Conservation (phyloP, 1,140 invertebrate species). For the Rhopalosiphum padi region DNA sequence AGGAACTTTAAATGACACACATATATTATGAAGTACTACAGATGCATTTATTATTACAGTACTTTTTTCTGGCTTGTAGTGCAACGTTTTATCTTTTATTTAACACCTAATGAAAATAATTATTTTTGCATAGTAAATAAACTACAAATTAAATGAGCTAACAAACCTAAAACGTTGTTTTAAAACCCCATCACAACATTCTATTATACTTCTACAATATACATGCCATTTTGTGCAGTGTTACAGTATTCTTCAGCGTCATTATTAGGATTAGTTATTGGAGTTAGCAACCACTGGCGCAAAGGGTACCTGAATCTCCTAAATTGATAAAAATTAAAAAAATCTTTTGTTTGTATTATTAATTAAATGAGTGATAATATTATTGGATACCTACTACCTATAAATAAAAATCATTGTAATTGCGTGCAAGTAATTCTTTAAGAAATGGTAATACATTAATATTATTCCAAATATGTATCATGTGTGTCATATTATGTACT, state of each 20-base stretch:
- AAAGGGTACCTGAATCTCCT: constrained; percentile 59
- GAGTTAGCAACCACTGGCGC: constrained; percentile 34
- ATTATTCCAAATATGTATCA: background rate
- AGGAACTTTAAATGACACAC: background rate
- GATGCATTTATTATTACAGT: background rate
- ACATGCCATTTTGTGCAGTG: constrained; percentile 59
- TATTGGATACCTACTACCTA: background rate
- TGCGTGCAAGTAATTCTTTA: background rate
- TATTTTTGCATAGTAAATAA: background rate
- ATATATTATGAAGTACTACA: constrained; percentile 3
- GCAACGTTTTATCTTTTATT: background rate
- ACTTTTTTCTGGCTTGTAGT: background rate
- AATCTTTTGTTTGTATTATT: background rate
- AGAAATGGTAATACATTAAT: background rate
- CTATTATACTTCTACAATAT: constrained; percentile 62
- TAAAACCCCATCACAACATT: constrained; percentile 60
- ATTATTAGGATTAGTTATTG: constrained; percentile 24
- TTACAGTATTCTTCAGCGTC: constrained; percentile 59
- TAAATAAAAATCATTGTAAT: constrained; percentile 14
- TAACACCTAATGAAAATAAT: background rate
- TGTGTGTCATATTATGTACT: no score
- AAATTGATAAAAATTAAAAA: constrained; percentile 40
- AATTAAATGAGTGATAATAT: background rate
- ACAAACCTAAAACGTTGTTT: background rate
- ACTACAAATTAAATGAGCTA: background rate